Evolutionary conservation across 2,797 vertebrate genomes (phyloP).

Genomic region (Mus spretus): DNA sequence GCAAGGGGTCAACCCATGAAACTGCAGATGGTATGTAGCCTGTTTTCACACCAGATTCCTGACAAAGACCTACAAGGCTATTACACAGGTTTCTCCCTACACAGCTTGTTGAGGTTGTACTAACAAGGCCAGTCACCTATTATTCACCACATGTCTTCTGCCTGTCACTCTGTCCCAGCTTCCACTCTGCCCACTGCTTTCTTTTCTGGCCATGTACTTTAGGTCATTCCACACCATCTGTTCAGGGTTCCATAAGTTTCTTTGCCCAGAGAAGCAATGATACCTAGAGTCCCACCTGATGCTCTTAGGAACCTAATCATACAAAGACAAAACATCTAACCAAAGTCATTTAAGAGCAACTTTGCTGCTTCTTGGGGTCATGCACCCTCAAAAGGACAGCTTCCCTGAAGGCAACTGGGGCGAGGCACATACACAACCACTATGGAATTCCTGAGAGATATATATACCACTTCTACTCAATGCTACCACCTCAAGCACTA

Average conservation of each 20-base stretch:
- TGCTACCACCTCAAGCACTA: neutral
- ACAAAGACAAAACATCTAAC: neutral
- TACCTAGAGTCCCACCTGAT: too few relatives aligned
- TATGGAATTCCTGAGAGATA: neutral
- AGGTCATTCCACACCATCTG: neutral
- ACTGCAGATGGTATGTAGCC: neutral
- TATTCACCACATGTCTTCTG: neutral
- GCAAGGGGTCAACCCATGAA: accelerated
- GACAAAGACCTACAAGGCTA: accelerated
- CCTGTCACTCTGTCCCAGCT: neutral
- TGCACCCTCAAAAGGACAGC: neutral
- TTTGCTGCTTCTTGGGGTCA: neutral
- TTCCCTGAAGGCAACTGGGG: neutral
- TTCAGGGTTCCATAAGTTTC: neutral
- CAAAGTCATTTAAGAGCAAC: neutral
- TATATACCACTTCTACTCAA: neutral
- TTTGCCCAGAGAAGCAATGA: neutral
- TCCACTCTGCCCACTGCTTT: neutral
- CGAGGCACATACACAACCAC: neutral
- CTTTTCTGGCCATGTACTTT: neutral
- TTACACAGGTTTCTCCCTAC: too few relatives aligned
- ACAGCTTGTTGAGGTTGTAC: neutral
- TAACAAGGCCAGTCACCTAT: too few relatives aligned
- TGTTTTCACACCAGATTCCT: too few relatives aligned
- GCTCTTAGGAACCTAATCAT: neutral